Conservation (phyloP, 2,797 vertebrate genomes). For the Amblyopsis hoosieri region DNA sequence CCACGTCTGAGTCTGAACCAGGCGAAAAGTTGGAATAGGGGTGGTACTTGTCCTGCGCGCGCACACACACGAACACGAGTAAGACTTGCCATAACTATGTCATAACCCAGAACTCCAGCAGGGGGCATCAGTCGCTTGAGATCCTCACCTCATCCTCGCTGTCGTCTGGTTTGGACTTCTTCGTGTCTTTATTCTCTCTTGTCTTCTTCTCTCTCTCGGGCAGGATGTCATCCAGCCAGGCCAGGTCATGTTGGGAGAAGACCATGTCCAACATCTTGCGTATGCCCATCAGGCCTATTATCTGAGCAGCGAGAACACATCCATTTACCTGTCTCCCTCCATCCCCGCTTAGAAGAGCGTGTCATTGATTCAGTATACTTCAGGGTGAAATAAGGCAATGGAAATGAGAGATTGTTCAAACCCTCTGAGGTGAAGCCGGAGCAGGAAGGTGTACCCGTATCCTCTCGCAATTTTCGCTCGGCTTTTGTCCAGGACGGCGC, state of each 20-base stretch:
- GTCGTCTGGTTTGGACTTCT: slow-evolving; percentile 75
- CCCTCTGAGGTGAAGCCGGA: too few relatives aligned
- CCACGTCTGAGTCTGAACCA: slow-evolving; percentile 85
- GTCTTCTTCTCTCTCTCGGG: slow-evolving; percentile 92
- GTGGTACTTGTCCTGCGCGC: slow-evolving; percentile 84
- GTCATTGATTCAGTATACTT: background rate
- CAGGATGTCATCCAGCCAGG: slow-evolving; percentile 94
- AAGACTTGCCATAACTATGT: background rate
- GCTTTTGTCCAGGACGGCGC: too few relatives aligned
- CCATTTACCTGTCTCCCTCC: background rate
- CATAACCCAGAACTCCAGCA: slow-evolving; percentile 29
- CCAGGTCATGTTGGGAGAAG: slow-evolving; percentile 94
- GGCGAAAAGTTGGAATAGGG: slow-evolving; percentile 84
- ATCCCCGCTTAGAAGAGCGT: background rate
- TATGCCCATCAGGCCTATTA: slow-evolving; percentile 90
- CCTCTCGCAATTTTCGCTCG: too few relatives aligned
- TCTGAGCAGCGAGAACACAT: slow-evolving; percentile 66
- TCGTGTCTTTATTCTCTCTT: slow-evolving; percentile 80
- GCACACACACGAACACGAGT: slow-evolving; percentile 17
- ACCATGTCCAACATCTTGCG: slow-evolving; percentile 90
- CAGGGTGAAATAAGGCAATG: background rate
- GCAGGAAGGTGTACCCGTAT: too few relatives aligned
- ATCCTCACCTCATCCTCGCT: slow-evolving; percentile 79
- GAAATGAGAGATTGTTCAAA: too few relatives aligned
- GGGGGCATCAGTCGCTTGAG: slow-evolving; percentile 53